Evolutionary conservation across 2,888 invertebrate genomes (phyloP), one percentile per base, ranked within the genome.

Genomic region (Hirtodrosophila histrioides): DNA sequence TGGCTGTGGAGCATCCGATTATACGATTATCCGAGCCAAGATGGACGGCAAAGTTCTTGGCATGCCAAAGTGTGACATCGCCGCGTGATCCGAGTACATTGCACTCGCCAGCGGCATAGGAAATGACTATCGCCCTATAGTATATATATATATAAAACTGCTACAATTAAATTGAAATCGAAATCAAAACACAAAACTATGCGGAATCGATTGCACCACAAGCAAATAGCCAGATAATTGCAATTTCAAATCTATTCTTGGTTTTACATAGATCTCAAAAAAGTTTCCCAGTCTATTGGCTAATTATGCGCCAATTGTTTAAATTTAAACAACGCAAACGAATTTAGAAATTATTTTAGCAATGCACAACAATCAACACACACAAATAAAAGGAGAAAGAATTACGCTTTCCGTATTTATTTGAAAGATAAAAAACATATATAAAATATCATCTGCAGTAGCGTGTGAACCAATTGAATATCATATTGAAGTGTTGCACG

Each of bases 121-220:
- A 63, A 65, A 64, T 57, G 35, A 56, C 3, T 8, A 49, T 40
- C 51, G 44, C 43, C 51, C 40, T 41, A 31, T 31, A 31, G 4
- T 31, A 48, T 4, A 23, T 12, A 9, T 31, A 24, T 43, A 27
- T 43, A 39, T 45, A 9, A 33, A 8, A n/a, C 3, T 33, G 8
- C 33, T 46, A 48, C 39, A 73, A 64, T 70, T 70, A 57, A 78
- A 84, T 82, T 63, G 79, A 86, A 87, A 86, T 69, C 71, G 86
- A 88, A 88, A 89, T 75, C 84, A 82, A 88, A 89, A 79, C 80
- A 78, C 68, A 58, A 67, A 81, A 85, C 84, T 83, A 90, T 90
- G 90, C 90, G 90, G 90, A 90, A 90, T 90, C 78, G 78, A 87
- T 84, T 86, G 75, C 58, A 67, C 54, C 45, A 57, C 35, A 66